A percentile compares a stretch with the other conserved stretches of the same genome.
These are phyloP conservation scores for Macrosoma leucophasiata DNA, from an alignment of 2,888 invertebrate genomes.

Conservation along the genomic window DNA sequence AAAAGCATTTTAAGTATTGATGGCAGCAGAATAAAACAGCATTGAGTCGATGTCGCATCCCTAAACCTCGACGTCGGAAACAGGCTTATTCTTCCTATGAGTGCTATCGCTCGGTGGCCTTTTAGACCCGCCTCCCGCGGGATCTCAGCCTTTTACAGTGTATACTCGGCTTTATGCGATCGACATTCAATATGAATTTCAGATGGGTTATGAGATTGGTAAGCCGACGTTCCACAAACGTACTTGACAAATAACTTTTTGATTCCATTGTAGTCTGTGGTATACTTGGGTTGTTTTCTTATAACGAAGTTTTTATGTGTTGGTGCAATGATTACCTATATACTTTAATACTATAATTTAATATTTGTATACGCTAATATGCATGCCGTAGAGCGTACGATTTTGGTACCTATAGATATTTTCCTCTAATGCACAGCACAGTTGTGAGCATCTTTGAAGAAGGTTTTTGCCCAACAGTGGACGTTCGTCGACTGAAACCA, in stretches of 20 bases:
- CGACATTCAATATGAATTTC: conserved; percentile 71
- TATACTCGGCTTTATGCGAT: conserved; percentile 63
- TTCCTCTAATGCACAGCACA: no score
- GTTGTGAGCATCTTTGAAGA: no score
- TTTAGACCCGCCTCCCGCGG: conserved; percentile 57
- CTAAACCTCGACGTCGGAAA: conserved; percentile 70
- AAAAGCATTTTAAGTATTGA: conserved; percentile 71
- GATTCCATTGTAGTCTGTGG: no score
- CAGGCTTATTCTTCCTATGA: conserved; percentile 73
- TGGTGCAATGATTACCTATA: no score
- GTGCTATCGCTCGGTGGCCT: conserved; percentile 66
- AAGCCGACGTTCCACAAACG: conserved; percentile 50
- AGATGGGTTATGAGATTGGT: conserved; percentile 66
- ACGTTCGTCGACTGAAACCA: no score
- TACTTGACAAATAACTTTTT: conserved; percentile 56
- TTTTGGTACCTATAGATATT: no score
- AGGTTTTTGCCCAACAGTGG: no score
- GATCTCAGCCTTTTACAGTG: conserved; percentile 68
- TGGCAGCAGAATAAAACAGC: conserved; percentile 72
- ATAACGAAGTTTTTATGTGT: no score
- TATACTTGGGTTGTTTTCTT: no score
- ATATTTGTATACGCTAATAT: no score
- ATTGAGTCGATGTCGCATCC: conserved; percentile 68
- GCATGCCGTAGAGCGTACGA: no score
- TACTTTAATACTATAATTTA: no score